phyloP scores from a whole-genome alignment of 2,888 invertebrate species.

The Phytoseiulus persimilis region DNA sequence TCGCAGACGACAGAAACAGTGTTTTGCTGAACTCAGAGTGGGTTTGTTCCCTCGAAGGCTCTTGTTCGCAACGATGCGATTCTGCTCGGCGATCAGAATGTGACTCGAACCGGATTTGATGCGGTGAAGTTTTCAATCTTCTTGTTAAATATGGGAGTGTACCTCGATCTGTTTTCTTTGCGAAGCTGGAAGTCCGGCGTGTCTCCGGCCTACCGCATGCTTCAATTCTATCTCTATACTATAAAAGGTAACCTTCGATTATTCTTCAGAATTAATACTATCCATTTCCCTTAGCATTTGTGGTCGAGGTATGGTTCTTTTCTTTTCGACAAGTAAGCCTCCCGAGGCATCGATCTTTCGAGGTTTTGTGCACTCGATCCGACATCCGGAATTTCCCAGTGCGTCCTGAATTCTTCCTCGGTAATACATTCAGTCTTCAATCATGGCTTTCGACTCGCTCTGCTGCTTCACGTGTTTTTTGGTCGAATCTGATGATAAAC shows the following conservation, averaged over 20 bases:
- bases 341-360: no score
- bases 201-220: conserved; percentile 26
- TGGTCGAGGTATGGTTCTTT: no score
- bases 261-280: neutral
- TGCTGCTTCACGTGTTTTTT: no score
- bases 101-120: neutral
- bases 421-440: no score
- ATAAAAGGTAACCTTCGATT: conserved; percentile 24
- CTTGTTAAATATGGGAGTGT: conserved; percentile 24
- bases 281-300: neutral
- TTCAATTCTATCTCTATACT: conserved; percentile 33
- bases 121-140: neutral
- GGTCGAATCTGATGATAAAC: no score
- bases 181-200: conserved; percentile 34
- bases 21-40: neutral
- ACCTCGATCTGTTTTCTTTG: conserved; percentile 27
- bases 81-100: neutral
- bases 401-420: no score
- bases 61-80: neutral
- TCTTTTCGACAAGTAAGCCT: no score
- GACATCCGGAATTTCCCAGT: no score
- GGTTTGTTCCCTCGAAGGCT: neutral
- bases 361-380: no score
- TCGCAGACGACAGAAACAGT: neutral
- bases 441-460: no score